Base-by-base conservation (phyloP, 1,140 invertebrate species). In the Drosophila orena region DNA sequence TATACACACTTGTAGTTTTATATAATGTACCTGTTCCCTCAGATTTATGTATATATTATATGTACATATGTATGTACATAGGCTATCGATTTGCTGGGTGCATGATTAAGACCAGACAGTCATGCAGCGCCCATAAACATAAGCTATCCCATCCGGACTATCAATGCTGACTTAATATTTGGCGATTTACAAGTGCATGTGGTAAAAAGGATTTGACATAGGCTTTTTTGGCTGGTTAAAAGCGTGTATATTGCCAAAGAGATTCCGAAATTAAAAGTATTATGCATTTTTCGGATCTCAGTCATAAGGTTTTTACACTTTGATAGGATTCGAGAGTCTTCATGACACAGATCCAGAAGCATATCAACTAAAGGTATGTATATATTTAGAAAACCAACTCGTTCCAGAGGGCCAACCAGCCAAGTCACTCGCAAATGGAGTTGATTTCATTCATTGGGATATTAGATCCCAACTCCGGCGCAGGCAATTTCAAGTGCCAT, bases 101-200 rank as follows among this genome's bases (percentile, higher is more conserved):
- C 70, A 70, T 79, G 81, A 86, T 86, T 88, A 86, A 86, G 74
- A 44, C 79, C 37, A 71, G 71, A 77, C 69, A 79, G 83, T 77
- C 83, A 86, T 79, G 84, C 83, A 79, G 75, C 49, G 65, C 14
- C 62, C 77, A 79, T 80, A 76, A 84, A 50, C 77, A 79, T 80
- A 76, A 84, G 79, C 71, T 60, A 81, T 62, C 38, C 44, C 58
- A 66, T 57, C 53, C 44, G 59, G 17, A n/a, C 35, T 34, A 44
- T 61, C 59, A 42, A 75, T 62, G 24, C 37, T 38, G 44, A 50
- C 27, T 56, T 49, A 35, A 59, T 64, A 60, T 69, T 81, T 78
- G 42, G 6, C 59, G 71, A 81, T 78, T 68, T 68, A 68, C 66
- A 77, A 77, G 77, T 80, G 59, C 50, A 56, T 50, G 46, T 15